Percentiles rank a stretch among this genome's conserved stretches.
These are phyloP conservation scores for Chaetogeoica ovagalla DNA, from an alignment of 2,888 invertebrate genomes.

Conservation along the genomic window DNA sequence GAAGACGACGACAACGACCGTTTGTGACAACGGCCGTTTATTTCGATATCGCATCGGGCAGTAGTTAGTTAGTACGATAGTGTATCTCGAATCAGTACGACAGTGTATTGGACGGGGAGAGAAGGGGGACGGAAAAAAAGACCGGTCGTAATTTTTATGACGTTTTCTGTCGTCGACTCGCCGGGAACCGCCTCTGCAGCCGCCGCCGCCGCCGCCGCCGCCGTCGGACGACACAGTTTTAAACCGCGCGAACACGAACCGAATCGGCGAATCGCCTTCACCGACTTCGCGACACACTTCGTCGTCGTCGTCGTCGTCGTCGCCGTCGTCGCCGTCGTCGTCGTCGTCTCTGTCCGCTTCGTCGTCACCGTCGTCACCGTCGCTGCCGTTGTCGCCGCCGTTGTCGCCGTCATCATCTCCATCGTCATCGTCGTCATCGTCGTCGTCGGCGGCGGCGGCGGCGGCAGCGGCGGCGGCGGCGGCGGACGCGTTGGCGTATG, in stretches of 20 bases:
- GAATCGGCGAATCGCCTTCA: too few species aligned
- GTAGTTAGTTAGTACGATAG: too few species aligned
- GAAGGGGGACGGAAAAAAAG: too few species aligned
- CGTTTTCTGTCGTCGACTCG: not conserved
- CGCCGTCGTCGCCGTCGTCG: not conserved
- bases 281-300: not conserved
- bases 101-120: too few species aligned
- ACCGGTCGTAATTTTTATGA: too few species aligned
- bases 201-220: not conserved
- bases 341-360: not conserved
- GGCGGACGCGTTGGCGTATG: slow-evolving; percentile 40
- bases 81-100: too few species aligned
- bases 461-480: not conserved
- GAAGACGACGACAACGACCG: too few species aligned
- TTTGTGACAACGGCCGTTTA: too few species aligned
- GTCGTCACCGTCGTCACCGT: not conserved
- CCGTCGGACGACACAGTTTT: not conserved
- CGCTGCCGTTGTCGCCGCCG: not conserved
- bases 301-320: not conserved
- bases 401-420: not conserved
- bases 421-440: not conserved
- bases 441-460: not conserved
- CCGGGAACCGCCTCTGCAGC: not conserved
- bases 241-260: too few species aligned
- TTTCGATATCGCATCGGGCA: too few species aligned